phyloP scores from a whole-genome alignment of 2,113 vertebrate genomes.

The Nesoenas mayeri region DNA sequence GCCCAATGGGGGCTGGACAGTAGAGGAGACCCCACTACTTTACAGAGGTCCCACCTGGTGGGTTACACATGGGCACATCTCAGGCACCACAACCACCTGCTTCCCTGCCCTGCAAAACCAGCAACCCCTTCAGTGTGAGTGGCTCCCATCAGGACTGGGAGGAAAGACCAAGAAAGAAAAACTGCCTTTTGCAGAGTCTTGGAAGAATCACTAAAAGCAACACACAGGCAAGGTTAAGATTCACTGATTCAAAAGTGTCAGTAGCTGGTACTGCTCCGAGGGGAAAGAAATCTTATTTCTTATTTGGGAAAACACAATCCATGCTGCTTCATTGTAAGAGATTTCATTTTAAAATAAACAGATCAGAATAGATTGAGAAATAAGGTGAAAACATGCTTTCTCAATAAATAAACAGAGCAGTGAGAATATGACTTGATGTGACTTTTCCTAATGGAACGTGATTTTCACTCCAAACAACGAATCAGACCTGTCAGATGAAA shows the following conservation, averaged over 20 bases:
- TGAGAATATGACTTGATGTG: conserved; percentile 8
- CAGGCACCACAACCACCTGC: accelerated
- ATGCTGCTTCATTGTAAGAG: conserved; percentile 17
- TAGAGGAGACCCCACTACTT: background rate
- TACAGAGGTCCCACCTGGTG: background rate
- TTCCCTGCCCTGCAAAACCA: background rate
- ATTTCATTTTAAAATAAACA: conserved; percentile 56
- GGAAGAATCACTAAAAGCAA: background rate
- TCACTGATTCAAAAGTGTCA: background rate
- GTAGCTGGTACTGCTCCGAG: background rate
- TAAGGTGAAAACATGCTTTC: conserved; percentile 61
- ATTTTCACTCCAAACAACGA: conserved; percentile 53
- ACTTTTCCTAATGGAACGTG: conserved; percentile 41
- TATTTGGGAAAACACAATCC: background rate
- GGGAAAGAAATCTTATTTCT: background rate
- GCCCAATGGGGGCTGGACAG: background rate
- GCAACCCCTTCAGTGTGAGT: accelerated
- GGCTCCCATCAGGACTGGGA: background rate
- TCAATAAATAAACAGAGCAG: conserved; percentile 50
- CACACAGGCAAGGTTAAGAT: background rate
- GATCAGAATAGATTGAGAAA: conserved; percentile 41
- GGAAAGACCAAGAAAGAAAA: background rate
- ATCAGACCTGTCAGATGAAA: conserved; percentile 30
- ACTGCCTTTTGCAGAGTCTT: background rate
- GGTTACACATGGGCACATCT: background rate